Evolutionary conservation across 1,140 invertebrate genomes (phyloP).

Genomic region (Phortica variegata): DNA sequence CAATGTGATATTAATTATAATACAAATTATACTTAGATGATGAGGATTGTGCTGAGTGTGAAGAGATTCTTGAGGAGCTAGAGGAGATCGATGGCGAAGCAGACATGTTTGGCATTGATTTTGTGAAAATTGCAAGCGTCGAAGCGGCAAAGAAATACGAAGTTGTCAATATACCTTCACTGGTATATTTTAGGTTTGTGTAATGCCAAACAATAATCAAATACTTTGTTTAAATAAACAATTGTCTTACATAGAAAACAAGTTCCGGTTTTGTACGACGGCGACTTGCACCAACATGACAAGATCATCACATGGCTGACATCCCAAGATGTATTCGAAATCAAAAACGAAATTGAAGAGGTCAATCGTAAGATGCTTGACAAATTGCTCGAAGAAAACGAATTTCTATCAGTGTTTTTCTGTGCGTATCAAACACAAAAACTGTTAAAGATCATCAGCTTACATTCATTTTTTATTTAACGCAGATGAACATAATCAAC

Average conservation of each 20-base stretch:
- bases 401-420: conserved; percentile 93
- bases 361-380: conserved; percentile 94
- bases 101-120: conserved; percentile 90
- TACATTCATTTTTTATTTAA: too few relatives aligned
- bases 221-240: neutral
- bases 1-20: too few relatives aligned
- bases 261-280: conserved; percentile 84
- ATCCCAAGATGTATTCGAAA: conserved; percentile 92
- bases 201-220: neutral
- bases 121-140: conserved; percentile 87
- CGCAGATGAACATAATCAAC: conserved; percentile 78
- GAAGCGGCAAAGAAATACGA: conserved; percentile 81
- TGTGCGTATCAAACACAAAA: conserved; percentile 68
- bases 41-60: conserved; percentile 87
- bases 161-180: conserved; percentile 78
- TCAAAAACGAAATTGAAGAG: conserved; percentile 95
- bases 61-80: conserved; percentile 81
- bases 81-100: conserved; percentile 94
- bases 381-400: conserved; percentile 90
- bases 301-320: conserved; percentile 86
- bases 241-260: conserved; percentile 63
- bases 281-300: conserved; percentile 85
- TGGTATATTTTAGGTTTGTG: conserved; percentile 78
- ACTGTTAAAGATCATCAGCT: neutral
- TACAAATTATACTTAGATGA: conserved; percentile 65